These are phyloP conservation scores for Candoia aspera DNA, from an alignment of 2,113 vertebrate genomes.

Conservation along the genomic window DNA sequence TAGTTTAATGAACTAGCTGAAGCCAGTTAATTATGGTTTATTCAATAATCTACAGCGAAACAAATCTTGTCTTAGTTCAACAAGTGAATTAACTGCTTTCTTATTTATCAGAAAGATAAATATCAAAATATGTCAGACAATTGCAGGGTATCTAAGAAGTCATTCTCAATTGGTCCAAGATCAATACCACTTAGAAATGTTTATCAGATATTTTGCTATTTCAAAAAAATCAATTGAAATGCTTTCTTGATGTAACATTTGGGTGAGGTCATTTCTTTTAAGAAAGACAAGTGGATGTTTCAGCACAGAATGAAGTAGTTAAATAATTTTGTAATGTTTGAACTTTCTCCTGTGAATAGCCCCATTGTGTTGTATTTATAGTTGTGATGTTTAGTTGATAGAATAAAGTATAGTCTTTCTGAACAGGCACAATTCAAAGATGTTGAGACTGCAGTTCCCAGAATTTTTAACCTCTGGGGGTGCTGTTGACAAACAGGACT, in stretches of 20 bases:
- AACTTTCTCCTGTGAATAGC: neutral
- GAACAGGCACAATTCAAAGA: neutral
- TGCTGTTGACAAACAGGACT: too few species aligned
- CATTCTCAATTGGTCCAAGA: neutral
- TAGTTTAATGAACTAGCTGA: neutral
- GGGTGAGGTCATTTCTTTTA: neutral
- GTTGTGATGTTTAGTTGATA: neutral
- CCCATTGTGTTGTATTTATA: neutral
- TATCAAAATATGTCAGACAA: neutral
- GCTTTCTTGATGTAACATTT: neutral
- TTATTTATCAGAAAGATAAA: neutral
- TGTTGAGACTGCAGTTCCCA: neutral
- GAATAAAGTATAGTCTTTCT: neutral
- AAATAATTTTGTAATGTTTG: neutral
- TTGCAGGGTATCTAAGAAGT: neutral
- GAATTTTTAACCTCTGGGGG: neutral
- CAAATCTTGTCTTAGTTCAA: neutral
- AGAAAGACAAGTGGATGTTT: neutral
- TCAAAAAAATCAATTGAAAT: neutral
- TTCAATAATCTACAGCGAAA: neutral
- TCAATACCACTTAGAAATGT: neutral
- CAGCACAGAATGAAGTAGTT: neutral
- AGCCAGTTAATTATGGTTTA: neutral
- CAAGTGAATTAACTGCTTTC: rapidly evolving
- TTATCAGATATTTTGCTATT: neutral